Conservation (phyloP, 2,888 invertebrate genomes). For the Strigamia crassipes region DNA sequence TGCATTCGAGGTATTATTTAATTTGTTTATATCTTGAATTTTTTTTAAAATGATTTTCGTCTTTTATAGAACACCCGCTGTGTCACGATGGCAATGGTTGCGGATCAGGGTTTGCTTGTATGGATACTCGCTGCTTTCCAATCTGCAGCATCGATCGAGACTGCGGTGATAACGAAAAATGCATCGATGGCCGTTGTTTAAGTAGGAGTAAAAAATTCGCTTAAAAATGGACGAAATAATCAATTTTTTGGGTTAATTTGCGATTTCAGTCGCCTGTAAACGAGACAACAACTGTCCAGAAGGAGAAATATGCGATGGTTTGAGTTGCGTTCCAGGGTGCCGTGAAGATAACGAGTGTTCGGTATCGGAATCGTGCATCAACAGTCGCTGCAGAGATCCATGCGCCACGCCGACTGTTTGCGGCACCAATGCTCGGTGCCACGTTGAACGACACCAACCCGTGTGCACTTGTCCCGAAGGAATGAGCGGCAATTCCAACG, state of each 20-base stretch:
- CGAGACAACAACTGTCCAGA: constrained; percentile 72
- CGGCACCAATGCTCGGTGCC: constrained; percentile 54
- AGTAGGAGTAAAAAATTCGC: constrained; percentile 64
- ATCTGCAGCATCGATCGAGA: constrained; percentile 75
- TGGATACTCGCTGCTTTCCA: constrained; percentile 80
- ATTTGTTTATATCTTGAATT: constrained; percentile 23
- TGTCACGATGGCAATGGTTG: constrained; percentile 47
- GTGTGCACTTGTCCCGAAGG: constrained; percentile 74
- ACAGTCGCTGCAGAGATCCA: constrained; percentile 52
- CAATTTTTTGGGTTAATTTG: neutral
- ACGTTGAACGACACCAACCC: constrained; percentile 70
- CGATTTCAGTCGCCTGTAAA: constrained; percentile 47
- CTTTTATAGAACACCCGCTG: constrained; percentile 48
- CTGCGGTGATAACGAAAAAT: constrained; percentile 89
- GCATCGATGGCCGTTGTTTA: constrained; percentile 78
- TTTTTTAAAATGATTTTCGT: neutral
- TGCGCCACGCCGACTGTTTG: constrained; percentile 55
- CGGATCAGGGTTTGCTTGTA: constrained; percentile 75
- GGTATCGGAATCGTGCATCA: constrained; percentile 67
- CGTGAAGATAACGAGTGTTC: constrained; percentile 77
- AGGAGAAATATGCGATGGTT: constrained; percentile 81
- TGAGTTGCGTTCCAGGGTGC: constrained; percentile 82
- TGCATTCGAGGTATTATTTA: constrained; percentile 69
- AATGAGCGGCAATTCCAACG: constrained; percentile 74
- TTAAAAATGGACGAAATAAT: neutral